Conservation (phyloP, 2,888 invertebrate genomes). For the Drosophila mettleri region DNA sequence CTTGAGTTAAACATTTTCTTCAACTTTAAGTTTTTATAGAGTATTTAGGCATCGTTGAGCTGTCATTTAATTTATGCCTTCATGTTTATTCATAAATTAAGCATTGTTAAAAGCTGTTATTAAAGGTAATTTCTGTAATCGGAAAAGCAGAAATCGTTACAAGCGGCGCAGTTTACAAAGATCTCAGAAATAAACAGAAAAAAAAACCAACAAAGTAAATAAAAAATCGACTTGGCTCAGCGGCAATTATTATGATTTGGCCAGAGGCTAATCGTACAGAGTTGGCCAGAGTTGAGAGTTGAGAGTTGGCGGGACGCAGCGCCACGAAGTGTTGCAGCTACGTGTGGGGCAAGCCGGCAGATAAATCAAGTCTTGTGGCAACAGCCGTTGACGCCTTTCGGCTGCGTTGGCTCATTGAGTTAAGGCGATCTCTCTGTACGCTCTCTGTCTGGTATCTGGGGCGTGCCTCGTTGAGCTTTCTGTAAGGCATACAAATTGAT, state of each 20-base stretch:
- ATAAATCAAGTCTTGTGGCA: conserved; percentile 62
- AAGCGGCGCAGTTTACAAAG: conserved; percentile 39
- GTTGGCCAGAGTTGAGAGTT: conserved; percentile 19
- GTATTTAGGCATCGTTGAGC: not conserved
- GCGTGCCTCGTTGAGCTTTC: conserved; percentile 17
- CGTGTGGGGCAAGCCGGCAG: conserved; percentile 54
- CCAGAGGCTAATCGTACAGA: conserved; percentile 55
- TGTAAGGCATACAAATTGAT: conserved; percentile 60
- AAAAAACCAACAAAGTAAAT: conserved; percentile 4
- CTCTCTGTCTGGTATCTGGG: conserved; percentile 21
- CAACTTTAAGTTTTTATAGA: too few species aligned
- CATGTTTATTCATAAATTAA: conserved; percentile 12
- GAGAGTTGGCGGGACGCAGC: conserved; percentile 17
- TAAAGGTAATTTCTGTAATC: conserved; percentile 50
- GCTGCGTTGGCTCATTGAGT: conserved; percentile 9
- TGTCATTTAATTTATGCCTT: not conserved
- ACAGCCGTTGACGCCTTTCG: conserved; percentile 46
- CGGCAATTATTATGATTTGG: conserved; percentile 53
- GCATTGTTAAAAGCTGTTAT: conserved; percentile 35
- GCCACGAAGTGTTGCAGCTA: conserved; percentile 35
- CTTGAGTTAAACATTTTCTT: too few species aligned
- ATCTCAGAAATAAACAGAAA: conserved; percentile 34
- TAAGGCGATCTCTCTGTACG: conserved; percentile 31
- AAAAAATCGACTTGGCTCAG: conserved; percentile 14
- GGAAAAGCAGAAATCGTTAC: conserved; percentile 4